Evolutionary conservation across 2,888 invertebrate genomes (phyloP).

Genomic region (Drosophila planitibia): DNA sequence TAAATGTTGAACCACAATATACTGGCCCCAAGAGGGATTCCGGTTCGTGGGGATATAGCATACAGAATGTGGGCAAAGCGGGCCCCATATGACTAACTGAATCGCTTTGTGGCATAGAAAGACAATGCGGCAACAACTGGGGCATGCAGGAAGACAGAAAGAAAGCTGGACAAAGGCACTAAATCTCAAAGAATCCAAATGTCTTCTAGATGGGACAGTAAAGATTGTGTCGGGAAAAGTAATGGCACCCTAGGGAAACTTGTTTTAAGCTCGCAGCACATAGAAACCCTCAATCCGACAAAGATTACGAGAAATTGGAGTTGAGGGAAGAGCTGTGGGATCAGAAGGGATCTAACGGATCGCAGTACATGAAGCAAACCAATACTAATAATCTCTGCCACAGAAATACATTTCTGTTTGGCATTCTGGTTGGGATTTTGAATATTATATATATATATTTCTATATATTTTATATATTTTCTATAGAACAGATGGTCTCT

Average conservation of each 20-base stretch:
- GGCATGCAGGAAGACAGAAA: not conserved
- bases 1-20: not conserved
- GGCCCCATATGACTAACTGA: not conserved
- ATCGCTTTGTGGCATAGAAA: not conserved
- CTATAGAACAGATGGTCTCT: not conserved
- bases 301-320: not conserved
- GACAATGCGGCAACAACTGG: not conserved
- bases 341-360: not conserved
- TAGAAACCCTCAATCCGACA: not conserved
- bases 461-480: not conserved
- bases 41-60: not conserved
- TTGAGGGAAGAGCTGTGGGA: not conserved
- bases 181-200: not conserved
- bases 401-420: not conserved
- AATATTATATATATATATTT: not conserved
- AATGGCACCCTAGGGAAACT: not conserved
- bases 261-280: not conserved
- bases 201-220: not conserved
- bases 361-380: not conserved
- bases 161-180: not conserved
- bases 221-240: not conserved
- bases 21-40: not conserved
- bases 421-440: not conserved
- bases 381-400: not conserved
- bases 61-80: not conserved